A percentile compares a stretch with the other conserved stretches of the same genome.
Conservation (phyloP, 2,888 invertebrate genomes). For the Cryptocephalus primarius region DNA sequence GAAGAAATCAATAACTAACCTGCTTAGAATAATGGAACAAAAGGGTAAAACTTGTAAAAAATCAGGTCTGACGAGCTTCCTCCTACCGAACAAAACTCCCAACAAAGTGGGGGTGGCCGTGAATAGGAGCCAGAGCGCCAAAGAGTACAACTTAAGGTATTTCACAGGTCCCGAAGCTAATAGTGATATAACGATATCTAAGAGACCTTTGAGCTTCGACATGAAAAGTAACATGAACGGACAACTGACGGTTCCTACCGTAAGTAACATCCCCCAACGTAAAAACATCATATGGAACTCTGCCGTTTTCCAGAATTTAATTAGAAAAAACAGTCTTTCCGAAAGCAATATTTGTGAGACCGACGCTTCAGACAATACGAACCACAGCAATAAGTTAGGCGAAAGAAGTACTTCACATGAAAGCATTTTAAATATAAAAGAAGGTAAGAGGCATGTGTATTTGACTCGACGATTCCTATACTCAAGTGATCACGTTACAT, state of each 20-base stretch:
- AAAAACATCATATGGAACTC: background rate
- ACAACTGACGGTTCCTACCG: conserved; percentile 3
- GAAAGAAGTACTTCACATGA: conserved; percentile 34
- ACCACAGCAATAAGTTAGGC: conserved; percentile 22
- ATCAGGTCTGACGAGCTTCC: conserved; percentile 29
- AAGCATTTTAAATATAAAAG: conserved; percentile 28
- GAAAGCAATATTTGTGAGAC: conserved; percentile 26
- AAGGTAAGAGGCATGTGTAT: conserved; percentile 12
- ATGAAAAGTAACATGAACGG: conserved; percentile 18
- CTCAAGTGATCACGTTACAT: background rate
- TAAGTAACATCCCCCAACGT: conserved; percentile 7
- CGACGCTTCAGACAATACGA: conserved; percentile 14
- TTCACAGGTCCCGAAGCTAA: conserved; percentile 21
- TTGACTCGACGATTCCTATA: background rate
- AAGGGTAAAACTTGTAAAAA: conserved; percentile 27
- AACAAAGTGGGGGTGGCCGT: conserved; percentile 34
- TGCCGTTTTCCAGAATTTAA: conserved; percentile 15
- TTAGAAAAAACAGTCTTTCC: conserved; percentile 31
- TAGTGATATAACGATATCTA: conserved; percentile 24
- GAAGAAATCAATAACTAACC: conserved; percentile 17
- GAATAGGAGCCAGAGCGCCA: conserved; percentile 26
- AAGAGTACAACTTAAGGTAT: conserved; percentile 15
- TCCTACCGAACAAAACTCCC: conserved; percentile 32
- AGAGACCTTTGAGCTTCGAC: conserved; percentile 34
- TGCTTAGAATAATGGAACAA: conserved; percentile 22